Evolutionary conservation across 2,797 vertebrate species (phyloP).

Genomic region (Sebastes hubbsi): DNA sequence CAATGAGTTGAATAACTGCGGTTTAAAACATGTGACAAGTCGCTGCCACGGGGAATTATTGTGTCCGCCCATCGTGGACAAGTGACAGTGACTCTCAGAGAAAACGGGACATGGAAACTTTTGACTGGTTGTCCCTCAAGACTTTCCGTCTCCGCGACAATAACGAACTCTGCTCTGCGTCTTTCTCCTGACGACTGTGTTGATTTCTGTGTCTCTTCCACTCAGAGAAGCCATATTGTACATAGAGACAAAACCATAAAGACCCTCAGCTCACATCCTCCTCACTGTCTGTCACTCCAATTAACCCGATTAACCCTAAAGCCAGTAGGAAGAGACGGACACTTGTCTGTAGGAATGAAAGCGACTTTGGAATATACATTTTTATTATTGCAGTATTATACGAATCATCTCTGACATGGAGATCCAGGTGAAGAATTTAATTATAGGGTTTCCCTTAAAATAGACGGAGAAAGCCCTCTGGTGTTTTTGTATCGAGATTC

Average conservation of each 20-base stretch:
- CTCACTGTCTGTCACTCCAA: conserved; percentile 45
- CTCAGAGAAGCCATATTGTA: conserved; percentile 88
- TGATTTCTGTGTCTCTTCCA: conserved; percentile 81
- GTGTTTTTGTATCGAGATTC: conserved; percentile 71
- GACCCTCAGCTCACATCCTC: conserved; percentile 71
- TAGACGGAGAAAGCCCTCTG: conserved; percentile 49
- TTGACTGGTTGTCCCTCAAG: conserved; percentile 66
- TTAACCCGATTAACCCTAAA: conserved; percentile 67
- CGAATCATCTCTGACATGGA: conserved; percentile 54
- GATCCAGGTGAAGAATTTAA: conserved; percentile 49
- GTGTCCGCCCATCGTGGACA: conserved; percentile 50
- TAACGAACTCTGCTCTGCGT: conserved; percentile 70
- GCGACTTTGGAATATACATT: conserved; percentile 64
- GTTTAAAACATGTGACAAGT: conserved; percentile 69
- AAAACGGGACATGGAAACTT: conserved; percentile 62
- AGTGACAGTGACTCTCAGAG: conserved; percentile 66
- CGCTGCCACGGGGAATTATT: conserved; percentile 56
- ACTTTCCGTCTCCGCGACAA: conserved; percentile 54
- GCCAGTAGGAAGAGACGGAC: conserved; percentile 53
- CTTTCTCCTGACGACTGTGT: conserved; percentile 73
- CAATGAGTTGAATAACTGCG: conserved; percentile 70
- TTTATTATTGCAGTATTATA: conserved; percentile 76
- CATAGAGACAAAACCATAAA: conserved; percentile 81
- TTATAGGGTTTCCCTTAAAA: conserved; percentile 50
- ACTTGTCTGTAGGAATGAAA: conserved; percentile 51